Evolutionary conservation across 2,113 vertebrate species (phyloP), one percentile per base, ranked within the genome.

Genomic region (Saccopteryx bilineata): DNA sequence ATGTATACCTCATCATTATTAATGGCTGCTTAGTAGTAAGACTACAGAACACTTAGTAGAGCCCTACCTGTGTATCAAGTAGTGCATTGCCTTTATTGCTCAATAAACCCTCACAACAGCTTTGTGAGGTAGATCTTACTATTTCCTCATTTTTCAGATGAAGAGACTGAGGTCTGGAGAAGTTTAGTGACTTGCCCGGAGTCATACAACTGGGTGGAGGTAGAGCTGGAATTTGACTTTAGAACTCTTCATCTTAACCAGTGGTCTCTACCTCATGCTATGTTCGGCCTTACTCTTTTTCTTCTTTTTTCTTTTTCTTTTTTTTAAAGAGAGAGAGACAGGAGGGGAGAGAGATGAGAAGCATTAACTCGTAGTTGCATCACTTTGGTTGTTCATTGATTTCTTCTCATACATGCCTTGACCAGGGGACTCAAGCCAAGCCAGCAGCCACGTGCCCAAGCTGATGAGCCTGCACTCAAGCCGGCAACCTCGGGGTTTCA

Each of bases 61-160:
- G 74, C 7, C 33, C 39, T 50, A 31, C 33, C 60, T 48, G 14
- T 75, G 5, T 82, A 85, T 82, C 50, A 60, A 68, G 63, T 9
- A 71, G 23, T 88, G 33, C 48, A 80, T 76, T 91, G 82, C 79
- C 31, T 93, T 54, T 69, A 39, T 69, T 91, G 31, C 26, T 48
- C 5, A 60, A 58, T 72, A 63, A 28, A 26, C 7, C 24, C 15
- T 69, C 65, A 72, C 15, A 75, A 18, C 65, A 90, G 9, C 81
- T 75, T 68, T 87, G 2, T 90, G 69, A 68, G n/a, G 50, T 75
- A n/a, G 33, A 19, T 54, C 50, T 68, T 72, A 23, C 48, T 65
- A 68, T 46, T 93, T 19, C 48, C 61, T 56, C 52, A 71, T 82
- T 93, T 87, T 75, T 63, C 24, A 82, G n/a, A 68, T 68, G 72